Evolutionary conservation across 1,140 invertebrate genomes (phyloP).

Genomic region (honey bee (Apis mellifera)): Amel_HAv3.1 CM009938.2:12282501-12283000

Average conservation of each 20-base stretch:
- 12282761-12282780: too few relatives aligned
- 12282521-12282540: conserved; percentile 57
- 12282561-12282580: background rate
- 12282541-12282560: conserved; percentile 1
- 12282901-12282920: conserved; percentile 82
- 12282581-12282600: conserved; percentile 30
- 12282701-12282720: background rate
- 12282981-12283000: conserved; percentile 24
- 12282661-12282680: too few relatives aligned
- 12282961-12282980: conserved; percentile 65
- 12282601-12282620: too few relatives aligned
- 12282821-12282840: conserved; percentile 10
- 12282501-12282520: conserved; percentile 77
- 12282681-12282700: background rate
- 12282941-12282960: conserved; percentile 79
- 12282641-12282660: too few relatives aligned
- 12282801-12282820: conserved; percentile 44
- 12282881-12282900: conserved; percentile 83
- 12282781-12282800: conserved; percentile 5
- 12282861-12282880: conserved; percentile 72
- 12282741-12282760: too few relatives aligned
- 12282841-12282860: conserved; percentile 33
- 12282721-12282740: background rate
- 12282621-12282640: background rate
- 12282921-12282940: conserved; percentile 82